Conservation (phyloP, 2,888 invertebrate species). For the Polymixis flavicincta region DNA sequence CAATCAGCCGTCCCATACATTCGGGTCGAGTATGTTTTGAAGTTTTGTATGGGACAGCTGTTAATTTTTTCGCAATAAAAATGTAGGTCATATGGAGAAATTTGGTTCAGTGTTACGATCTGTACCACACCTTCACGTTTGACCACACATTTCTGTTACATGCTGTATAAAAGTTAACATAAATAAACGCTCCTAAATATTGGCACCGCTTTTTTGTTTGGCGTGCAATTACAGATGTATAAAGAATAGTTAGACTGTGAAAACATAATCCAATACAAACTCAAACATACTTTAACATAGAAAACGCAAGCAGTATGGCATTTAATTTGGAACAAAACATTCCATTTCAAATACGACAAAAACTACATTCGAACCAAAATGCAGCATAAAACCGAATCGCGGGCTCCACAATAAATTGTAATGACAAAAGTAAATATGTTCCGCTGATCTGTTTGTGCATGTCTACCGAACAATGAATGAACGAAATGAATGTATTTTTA, state of each 20-base stretch:
- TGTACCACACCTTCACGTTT: too few species aligned
- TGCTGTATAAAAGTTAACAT: not conserved
- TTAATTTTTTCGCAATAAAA: too few species aligned
- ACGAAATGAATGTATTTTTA: slow-evolving; percentile 49
- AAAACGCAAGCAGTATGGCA: not conserved
- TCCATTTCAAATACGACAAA: slow-evolving; percentile 21
- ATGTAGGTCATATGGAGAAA: too few species aligned
- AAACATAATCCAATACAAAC: not conserved
- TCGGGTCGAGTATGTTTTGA: too few species aligned
- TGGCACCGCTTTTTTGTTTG: not conserved
- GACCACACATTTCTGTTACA: too few species aligned
- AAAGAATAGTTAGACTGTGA: too few species aligned
- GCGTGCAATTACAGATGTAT: not conserved
- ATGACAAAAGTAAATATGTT: slow-evolving; percentile 57
- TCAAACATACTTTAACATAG: not conserved
- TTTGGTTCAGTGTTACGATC: too few species aligned
- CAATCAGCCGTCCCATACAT: too few species aligned
- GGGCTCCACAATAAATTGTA: slow-evolving; percentile 44
- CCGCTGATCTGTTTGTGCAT: slow-evolving; percentile 41
- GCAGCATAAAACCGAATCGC: slow-evolving; percentile 20
- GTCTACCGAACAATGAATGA: slow-evolving; percentile 31
- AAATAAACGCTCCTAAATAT: not conserved
- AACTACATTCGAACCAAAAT: slow-evolving; percentile 15
- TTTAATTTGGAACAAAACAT: slow-evolving; percentile 25
- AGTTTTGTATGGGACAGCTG: too few species aligned